Percentiles rank a stretch among this genome's conserved stretches.
Evolutionary conservation across 2,113 vertebrate species (phyloP).

Genomic region (Cercopithecus mona): DNA sequence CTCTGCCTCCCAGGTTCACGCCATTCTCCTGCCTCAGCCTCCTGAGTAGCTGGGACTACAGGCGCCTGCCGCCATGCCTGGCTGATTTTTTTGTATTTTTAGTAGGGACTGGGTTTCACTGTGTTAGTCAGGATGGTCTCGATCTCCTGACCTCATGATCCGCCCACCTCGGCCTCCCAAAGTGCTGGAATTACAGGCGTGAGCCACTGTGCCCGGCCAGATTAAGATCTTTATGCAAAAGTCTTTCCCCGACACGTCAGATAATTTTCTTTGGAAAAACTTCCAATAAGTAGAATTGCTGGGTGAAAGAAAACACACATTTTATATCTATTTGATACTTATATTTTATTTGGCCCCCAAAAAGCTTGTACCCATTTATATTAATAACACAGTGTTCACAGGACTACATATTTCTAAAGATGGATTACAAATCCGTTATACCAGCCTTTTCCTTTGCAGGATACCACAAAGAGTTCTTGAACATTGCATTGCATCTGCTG

Average conservation of each 20-base stretch:
- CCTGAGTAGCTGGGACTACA: too few relatives aligned
- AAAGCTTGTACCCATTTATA: not conserved
- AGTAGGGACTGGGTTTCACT: too few relatives aligned
- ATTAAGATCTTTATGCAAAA: not conserved
- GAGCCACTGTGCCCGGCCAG: too few relatives aligned
- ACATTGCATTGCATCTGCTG: not conserved
- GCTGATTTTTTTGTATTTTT: too few relatives aligned
- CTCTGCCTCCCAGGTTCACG: too few relatives aligned
- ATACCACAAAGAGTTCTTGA: conserved; percentile 28
- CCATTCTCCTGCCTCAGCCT: too few relatives aligned
- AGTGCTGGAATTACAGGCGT: too few relatives aligned
- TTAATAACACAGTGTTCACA: rapidly evolving
- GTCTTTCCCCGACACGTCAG: not conserved
- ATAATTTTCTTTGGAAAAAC: not conserved
- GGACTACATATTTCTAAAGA: not conserved
- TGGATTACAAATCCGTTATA: not conserved
- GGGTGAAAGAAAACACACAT: not conserved
- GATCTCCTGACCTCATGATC: too few relatives aligned
- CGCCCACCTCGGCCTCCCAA: too few relatives aligned
- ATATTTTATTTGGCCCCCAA: not conserved
- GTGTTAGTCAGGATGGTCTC: too few relatives aligned
- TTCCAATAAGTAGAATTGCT: not conserved
- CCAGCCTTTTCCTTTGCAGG: conserved; percentile 23
- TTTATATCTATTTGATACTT: not conserved
- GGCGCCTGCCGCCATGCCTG: too few relatives aligned